Evolutionary conservation across 2,797 vertebrate species (phyloP).

Genomic region (Mus minutoides): DNA sequence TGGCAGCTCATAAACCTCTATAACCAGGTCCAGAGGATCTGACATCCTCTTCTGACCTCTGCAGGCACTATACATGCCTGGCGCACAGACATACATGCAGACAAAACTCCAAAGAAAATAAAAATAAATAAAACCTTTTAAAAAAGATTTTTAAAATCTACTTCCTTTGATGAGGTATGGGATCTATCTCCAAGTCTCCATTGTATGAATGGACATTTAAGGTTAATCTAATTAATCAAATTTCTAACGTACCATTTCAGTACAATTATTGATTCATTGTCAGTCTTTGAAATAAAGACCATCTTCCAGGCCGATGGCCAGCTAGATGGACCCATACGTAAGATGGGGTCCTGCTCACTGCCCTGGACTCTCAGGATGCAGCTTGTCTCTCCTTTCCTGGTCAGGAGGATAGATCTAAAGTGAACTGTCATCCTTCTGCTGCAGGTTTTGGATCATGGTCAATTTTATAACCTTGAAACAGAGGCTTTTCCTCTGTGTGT

Average conservation of each 20-base stretch:
- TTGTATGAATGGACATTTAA: background rate
- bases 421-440: background rate
- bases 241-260: background rate
- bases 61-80: background rate
- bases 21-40: background rate
- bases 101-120: background rate
- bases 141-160: background rate
- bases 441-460: background rate
- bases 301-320: background rate
- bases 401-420: background rate
- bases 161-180: background rate
- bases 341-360: accelerated
- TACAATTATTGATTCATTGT: background rate
- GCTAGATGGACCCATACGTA: background rate
- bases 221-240: slow-evolving; percentile 36
- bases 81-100: background rate
- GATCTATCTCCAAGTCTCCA: background rate
- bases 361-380: background rate
- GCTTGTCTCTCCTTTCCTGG: background rate
- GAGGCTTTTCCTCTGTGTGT: background rate
- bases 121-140: background rate
- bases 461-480: background rate
- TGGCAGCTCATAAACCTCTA: background rate
- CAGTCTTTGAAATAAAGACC: slow-evolving; percentile 47
- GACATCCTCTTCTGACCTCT: background rate